These are phyloP conservation scores for Polydrusus cervinus DNA, from an alignment of 2,888 invertebrate genomes.

Conservation along the genomic window DNA sequence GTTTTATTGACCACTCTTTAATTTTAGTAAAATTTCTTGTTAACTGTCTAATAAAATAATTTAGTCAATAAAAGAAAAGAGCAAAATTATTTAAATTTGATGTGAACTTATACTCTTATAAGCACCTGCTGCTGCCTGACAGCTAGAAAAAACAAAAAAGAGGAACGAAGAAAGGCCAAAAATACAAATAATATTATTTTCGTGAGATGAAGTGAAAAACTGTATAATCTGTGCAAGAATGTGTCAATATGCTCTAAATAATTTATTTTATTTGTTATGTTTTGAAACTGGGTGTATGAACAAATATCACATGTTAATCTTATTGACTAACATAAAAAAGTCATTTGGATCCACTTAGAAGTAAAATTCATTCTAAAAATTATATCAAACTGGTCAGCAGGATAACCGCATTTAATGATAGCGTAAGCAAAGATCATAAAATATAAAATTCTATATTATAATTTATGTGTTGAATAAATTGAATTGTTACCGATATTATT, in stretches of 20 bases:
- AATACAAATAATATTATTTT: slow-evolving; percentile 23
- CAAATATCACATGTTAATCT: background rate
- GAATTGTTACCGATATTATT: too few relatives aligned
- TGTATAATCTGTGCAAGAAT: slow-evolving; percentile 13
- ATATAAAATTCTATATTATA: too few relatives aligned
- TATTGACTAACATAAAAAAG: background rate
- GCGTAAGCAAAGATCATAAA: too few relatives aligned
- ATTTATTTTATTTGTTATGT: background rate
- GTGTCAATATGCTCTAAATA: slow-evolving; percentile 20
- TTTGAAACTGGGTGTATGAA: background rate
- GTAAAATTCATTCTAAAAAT: too few relatives aligned
- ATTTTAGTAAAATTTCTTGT: background rate
- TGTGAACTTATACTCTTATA: slow-evolving; percentile 14
- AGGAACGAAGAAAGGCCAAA: background rate
- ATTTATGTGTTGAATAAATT: too few relatives aligned
- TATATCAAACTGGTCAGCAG: too few relatives aligned
- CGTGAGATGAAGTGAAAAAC: slow-evolving; percentile 3
- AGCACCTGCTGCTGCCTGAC: background rate
- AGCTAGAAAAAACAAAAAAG: background rate
- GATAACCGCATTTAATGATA: too few relatives aligned
- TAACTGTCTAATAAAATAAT: background rate
- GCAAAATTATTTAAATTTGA: background rate
- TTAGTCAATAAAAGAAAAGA: background rate
- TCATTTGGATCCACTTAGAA: background rate
- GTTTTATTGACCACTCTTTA: too few relatives aligned